Base-by-base conservation (phyloP, 1,140 invertebrate genomes). In the Bradysia coprophila region DNA sequence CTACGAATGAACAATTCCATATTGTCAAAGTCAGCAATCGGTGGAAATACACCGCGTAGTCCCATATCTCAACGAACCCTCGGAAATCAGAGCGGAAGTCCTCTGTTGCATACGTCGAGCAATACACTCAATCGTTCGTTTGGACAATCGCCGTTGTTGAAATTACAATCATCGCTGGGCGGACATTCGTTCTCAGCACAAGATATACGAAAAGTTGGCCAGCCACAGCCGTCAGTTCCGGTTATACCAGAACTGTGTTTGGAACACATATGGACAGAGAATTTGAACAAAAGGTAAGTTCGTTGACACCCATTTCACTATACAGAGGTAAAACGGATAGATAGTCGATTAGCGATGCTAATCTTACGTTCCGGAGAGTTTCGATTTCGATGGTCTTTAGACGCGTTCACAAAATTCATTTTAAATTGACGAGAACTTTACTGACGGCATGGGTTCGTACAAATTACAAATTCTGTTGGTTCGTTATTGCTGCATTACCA, bases 231-330 rank as follows among this genome's bases (percentile, higher is more conserved):
- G 24, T 68, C 74, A 3, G 73, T 81, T 48, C 81, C 83, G 4
- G 62, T 89, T 13, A 78, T 77, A 44, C 87, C 88, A 1, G 78
- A 85, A 49, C 66, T 91, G 39, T 91, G 86, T 57, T 64, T 93
- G 16, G 88, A 93, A 53, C 79, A 86, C 50, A 64, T 91, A 15
- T 93, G 88, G 88, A 83, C 78, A 0, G 88, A 92, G 53, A 76
- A 64, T 46, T 64, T 66, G 33, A 63, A 61, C n/a, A 56, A 65
- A 38, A 59, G 56, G 51, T 61, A 41, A 46, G 54, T n/a, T 15
- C 24, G 15, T 2, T n/a, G 21, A 38, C 6, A 28, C 13, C 13
- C 24, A 28, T 28, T 28, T 28, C 24, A 28, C 13, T 28, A 13
- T n/a, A n/a, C n/a, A n/a, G n/a, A n/a, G n/a, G n/a, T n/a, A n/a